Conservation (phyloP, 1,140 invertebrate genomes). For the Drosophila tropicalis region DNA sequence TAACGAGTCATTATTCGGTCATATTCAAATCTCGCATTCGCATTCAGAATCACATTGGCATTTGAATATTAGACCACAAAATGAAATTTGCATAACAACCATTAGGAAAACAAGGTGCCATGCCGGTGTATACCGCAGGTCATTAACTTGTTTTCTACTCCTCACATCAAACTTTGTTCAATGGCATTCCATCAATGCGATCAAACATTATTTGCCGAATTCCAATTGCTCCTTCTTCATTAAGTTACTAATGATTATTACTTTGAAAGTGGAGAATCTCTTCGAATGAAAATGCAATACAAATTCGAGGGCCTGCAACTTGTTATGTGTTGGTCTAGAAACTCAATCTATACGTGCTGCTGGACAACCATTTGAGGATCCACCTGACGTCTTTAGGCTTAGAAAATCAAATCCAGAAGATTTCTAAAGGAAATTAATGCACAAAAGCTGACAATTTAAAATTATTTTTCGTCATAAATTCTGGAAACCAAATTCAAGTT, state of each 20-base stretch:
- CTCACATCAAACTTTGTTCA: neutral
- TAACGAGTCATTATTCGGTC: slow-evolving; percentile 2
- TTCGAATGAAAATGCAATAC: neutral
- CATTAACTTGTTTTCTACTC: neutral
- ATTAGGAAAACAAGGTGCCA: neutral
- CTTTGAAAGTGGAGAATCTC: too few relatives aligned
- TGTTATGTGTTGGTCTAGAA: too few relatives aligned
- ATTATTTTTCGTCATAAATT: too few relatives aligned
- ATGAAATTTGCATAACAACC: neutral
- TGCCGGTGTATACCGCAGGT: neutral
- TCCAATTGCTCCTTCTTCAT: neutral
- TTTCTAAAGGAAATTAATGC: too few relatives aligned
- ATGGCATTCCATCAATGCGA: slow-evolving; percentile 5
- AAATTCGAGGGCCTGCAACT: neutral
- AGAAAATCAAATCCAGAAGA: too few relatives aligned
- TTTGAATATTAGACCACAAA: neutral
- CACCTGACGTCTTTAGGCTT: too few relatives aligned
- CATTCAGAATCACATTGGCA: too few relatives aligned
- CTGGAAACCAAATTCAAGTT: too few relatives aligned
- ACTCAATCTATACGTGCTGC: too few relatives aligned
- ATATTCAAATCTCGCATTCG: neutral
- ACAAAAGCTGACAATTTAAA: too few relatives aligned
- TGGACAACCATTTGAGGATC: too few relatives aligned
- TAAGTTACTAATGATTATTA: neutral
- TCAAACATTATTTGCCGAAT: neutral